Evolutionary conservation across 2,797 vertebrate species (phyloP).

Genomic region (Bucorvus abyssinicus): DNA sequence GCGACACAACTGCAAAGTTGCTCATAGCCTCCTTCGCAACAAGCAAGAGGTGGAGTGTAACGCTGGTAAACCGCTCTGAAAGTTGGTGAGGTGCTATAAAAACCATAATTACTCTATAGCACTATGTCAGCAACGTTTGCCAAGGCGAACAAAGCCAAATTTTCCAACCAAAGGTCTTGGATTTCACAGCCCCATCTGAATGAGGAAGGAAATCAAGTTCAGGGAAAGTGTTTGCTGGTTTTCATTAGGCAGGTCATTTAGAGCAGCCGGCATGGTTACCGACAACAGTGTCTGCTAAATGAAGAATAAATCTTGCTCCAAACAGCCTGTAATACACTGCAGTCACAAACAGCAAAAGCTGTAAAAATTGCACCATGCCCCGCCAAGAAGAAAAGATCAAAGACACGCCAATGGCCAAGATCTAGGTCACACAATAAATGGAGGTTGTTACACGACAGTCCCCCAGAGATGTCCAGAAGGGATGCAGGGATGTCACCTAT

Average conservation of each 20-base stretch:
- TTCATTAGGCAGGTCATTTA: background rate
- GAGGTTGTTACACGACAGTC: background rate
- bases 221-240: background rate
- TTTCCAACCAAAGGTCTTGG: background rate
- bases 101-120: background rate
- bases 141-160: background rate
- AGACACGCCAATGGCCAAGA: background rate
- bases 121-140: background rate
- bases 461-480: background rate
- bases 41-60: background rate
- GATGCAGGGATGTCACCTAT: background rate
- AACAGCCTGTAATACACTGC: background rate
- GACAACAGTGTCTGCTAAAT: background rate
- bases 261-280: background rate
- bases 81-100: background rate
- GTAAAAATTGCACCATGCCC: background rate
- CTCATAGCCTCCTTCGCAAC: background rate
- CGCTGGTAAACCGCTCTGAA: background rate
- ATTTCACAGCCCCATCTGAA: background rate
- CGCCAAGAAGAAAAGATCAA: background rate
- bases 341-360: background rate
- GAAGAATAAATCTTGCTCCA: background rate
- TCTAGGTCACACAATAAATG: background rate
- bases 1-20: background rate
- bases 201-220: background rate